Conservation (phyloP, 2,888 invertebrate genomes). For the Pedicia rivosa region DNA sequence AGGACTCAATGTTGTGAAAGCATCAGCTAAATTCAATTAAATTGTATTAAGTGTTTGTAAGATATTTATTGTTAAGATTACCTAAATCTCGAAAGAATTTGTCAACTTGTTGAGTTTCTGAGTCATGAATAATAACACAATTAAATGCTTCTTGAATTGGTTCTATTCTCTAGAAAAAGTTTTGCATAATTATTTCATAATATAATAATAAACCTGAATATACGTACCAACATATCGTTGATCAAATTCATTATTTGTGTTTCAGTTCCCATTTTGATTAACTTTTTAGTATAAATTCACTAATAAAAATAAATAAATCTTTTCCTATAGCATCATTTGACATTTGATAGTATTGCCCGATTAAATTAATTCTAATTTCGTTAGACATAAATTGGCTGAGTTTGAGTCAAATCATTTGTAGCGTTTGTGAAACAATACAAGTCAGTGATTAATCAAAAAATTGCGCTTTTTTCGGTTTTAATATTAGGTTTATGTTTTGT, state of each 20-base stretch:
- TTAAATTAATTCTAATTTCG: too few relatives aligned
- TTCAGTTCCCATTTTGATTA: slow-evolving; percentile 2
- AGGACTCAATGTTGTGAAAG: slow-evolving; percentile 46
- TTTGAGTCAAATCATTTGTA: too few relatives aligned
- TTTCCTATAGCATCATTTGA: too few relatives aligned
- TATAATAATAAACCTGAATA: background rate
- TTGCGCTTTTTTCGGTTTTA: too few relatives aligned
- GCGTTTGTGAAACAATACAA: too few relatives aligned
- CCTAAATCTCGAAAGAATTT: slow-evolving; percentile 51
- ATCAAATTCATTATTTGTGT: slow-evolving; percentile 3
- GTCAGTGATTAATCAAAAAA: too few relatives aligned
- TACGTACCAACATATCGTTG: background rate
- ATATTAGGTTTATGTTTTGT: too few relatives aligned
- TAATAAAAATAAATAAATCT: too few relatives aligned
- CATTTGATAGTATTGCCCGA: too few relatives aligned
- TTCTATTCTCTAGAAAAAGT: slow-evolving; percentile 52
- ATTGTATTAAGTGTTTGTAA: background rate
- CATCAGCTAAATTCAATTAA: slow-evolving; percentile 27
- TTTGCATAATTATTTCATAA: background rate
- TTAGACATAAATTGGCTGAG: too few relatives aligned
- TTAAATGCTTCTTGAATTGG: slow-evolving; percentile 80
- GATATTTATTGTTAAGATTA: slow-evolving; percentile 12
- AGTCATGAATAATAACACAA: slow-evolving; percentile 65
- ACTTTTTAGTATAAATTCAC: too few relatives aligned
- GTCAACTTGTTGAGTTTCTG: slow-evolving; percentile 49